Conservation (phyloP, 2,888 invertebrate species). For the Archips xylosteana region DNA sequence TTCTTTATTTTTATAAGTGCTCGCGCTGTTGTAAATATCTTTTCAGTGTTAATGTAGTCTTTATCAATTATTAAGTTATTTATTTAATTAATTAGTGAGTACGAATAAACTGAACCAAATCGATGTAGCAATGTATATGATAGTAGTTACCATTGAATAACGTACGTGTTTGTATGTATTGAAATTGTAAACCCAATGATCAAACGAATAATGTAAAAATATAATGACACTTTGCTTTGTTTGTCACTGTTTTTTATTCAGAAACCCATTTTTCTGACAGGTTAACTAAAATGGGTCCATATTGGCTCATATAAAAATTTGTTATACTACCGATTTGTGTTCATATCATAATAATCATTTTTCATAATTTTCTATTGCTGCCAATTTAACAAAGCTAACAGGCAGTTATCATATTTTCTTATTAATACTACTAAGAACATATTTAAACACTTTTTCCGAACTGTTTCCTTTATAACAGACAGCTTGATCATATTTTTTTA, state of each 20-base stretch:
- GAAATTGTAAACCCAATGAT: slow-evolving; percentile 44
- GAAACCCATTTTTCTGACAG: neutral
- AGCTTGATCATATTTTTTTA: too few species aligned
- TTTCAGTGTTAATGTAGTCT: slow-evolving; percentile 30
- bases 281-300: too few species aligned
- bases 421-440: too few species aligned
- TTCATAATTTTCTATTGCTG: too few species aligned
- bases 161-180: slow-evolving; percentile 48
- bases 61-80: slow-evolving; percentile 54
- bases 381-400: too few species aligned
- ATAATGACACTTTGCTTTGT: slow-evolving; percentile 51
- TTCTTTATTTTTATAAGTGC: slow-evolving; percentile 47
- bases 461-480: too few species aligned
- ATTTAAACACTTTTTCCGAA: too few species aligned
- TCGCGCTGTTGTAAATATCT: slow-evolving; percentile 72
- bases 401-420: too few species aligned
- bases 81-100: slow-evolving; percentile 57
- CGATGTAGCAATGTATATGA: slow-evolving; percentile 45
- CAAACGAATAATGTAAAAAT: slow-evolving; percentile 44
- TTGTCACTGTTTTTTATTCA: slow-evolving; percentile 49
- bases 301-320: too few species aligned
- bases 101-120: slow-evolving; percentile 46
- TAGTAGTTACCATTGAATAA: slow-evolving; percentile 63
- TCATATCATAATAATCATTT: too few species aligned
- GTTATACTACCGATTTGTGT: too few species aligned